phyloP scores from a whole-genome alignment of 2,113 vertebrate species.

The Lepidiolamprologus cunningtoni region DNA sequence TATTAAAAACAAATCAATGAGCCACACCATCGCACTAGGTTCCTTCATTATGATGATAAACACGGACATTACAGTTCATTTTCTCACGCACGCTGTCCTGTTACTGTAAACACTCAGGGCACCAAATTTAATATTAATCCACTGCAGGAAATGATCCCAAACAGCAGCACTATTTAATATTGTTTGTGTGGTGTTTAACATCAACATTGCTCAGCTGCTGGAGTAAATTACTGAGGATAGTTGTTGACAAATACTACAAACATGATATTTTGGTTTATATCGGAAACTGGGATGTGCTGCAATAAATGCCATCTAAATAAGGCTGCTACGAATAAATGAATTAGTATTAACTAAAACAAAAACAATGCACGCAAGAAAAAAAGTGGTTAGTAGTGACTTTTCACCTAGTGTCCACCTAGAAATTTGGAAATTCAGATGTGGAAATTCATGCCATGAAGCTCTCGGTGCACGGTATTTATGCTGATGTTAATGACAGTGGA shows the following conservation, averaged over 20 bases:
- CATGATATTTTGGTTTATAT: not conserved
- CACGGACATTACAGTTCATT: not conserved
- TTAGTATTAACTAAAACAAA: not conserved
- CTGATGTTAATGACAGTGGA: not conserved
- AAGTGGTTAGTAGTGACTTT: not conserved
- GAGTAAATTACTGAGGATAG: fast-evolving
- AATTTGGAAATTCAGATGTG: not conserved
- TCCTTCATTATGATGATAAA: not conserved
- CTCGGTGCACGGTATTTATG: not conserved
- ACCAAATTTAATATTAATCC: not conserved
- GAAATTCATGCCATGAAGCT: not conserved
- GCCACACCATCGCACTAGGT: not conserved
- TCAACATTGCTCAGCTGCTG: not conserved
- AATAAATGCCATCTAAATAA: not conserved
- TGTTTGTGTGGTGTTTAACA: not conserved
- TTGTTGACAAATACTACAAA: not conserved
- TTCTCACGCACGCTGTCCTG: not conserved
- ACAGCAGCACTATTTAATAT: not conserved
- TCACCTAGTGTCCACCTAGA: fast-evolving
- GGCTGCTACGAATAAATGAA: not conserved
- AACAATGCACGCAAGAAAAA: not conserved
- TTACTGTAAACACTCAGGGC: not conserved
- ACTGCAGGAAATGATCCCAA: not conserved
- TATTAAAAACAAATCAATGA: not conserved
- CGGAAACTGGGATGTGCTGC: fast-evolving